Conservation (phyloP, 2,797 vertebrate genomes). For the Spheniscus humboldti region DNA sequence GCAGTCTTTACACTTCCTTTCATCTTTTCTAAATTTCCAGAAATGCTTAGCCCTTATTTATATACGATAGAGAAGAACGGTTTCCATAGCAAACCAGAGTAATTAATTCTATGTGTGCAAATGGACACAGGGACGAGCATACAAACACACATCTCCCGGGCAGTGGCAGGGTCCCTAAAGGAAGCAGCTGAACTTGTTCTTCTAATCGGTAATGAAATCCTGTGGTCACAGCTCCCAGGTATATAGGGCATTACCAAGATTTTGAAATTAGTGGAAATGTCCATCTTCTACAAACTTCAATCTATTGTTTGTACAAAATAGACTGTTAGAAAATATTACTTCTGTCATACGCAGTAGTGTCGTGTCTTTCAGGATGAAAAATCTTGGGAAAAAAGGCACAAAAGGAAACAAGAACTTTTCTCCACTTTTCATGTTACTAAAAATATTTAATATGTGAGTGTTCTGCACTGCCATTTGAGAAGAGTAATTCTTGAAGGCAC, state of each 20-base stretch:
- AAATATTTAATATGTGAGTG: not conserved
- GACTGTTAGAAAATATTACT: not conserved
- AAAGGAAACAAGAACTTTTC: not conserved
- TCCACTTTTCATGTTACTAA: not conserved
- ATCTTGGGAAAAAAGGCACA: not conserved
- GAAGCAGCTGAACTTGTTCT: constrained; percentile 28
- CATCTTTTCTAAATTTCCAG: not conserved
- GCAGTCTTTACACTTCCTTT: constrained; percentile 1
- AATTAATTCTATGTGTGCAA: constrained; percentile 3
- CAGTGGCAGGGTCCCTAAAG: not conserved
- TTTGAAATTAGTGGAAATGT: not conserved
- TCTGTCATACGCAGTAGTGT: not conserved
- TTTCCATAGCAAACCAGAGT: constrained; percentile 57
- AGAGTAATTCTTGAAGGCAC: not conserved
- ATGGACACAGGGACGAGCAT: not conserved
- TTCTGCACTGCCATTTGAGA: not conserved
- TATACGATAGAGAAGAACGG: not conserved
- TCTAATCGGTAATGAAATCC: constrained; percentile 43
- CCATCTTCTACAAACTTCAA: not conserved
- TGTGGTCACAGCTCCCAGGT: not conserved
- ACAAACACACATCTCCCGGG: not conserved
- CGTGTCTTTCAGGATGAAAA: not conserved
- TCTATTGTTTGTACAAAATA: not conserved
- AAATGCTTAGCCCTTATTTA: not conserved
- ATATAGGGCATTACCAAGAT: constrained; percentile 6